These are phyloP conservation scores for Catagonus wagneri DNA, from an alignment of 2,113 vertebrate genomes.

Conservation along the genomic window DNA sequence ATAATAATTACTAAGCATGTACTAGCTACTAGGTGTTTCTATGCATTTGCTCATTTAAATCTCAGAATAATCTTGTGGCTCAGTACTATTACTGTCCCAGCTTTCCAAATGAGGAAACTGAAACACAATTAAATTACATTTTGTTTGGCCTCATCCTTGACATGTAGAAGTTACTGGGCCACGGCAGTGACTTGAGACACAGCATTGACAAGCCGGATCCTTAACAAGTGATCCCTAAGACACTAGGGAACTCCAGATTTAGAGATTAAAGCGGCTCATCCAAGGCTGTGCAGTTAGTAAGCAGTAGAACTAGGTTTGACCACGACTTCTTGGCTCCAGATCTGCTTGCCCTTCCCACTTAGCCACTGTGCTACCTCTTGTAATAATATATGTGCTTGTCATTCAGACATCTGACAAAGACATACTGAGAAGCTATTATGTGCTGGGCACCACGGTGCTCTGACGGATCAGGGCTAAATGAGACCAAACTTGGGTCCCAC, in stretches of 20 bases:
- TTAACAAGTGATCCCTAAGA: too few species aligned
- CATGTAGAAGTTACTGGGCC: too few species aligned
- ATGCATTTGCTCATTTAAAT: not conserved
- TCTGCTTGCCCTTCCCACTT: not conserved
- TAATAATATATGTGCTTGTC: not conserved
- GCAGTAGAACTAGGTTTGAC: not conserved
- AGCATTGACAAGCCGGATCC: too few species aligned
- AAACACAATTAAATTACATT: not conserved
- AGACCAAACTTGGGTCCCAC: not conserved
- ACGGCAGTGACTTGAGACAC: too few species aligned
- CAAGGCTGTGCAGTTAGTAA: not conserved
- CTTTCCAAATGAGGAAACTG: not conserved
- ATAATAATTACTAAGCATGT: not conserved
- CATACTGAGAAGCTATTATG: not conserved
- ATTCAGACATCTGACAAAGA: not conserved
- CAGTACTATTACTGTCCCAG: not conserved
- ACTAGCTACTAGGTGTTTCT: not conserved
- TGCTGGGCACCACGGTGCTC: not conserved
- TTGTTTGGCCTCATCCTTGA: too few species aligned
- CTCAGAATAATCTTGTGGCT: not conserved
- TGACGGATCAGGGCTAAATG: not conserved
- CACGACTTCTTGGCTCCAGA: not conserved
- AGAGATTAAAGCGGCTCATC: not conserved
- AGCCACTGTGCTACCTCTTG: not conserved
- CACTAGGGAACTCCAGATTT: too few species aligned